Conservation (phyloP, 1,140 invertebrate species). For the Prorops nasuta region DNA sequence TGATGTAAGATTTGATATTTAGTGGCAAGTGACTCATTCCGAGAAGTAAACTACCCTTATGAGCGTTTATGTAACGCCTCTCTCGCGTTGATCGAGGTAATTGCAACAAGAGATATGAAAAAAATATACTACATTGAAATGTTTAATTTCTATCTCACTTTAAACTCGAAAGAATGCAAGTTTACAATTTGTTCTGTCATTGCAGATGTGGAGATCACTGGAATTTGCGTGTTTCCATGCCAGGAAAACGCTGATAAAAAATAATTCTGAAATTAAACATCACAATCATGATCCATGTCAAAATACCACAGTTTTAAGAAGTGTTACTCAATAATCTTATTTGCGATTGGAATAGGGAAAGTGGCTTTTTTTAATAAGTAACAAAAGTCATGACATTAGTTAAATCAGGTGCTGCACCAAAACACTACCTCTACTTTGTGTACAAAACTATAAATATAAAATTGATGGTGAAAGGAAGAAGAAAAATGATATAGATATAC, state of each 20-base stretch:
- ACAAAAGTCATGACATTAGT: constrained; percentile 22
- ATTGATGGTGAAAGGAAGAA: constrained; percentile 40
- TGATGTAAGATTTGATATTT: no score
- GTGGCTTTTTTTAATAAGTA: no score
- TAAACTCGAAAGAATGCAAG: no score
- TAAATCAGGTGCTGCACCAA: constrained; percentile 41
- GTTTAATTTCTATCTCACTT: no score
- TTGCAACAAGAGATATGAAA: no score
- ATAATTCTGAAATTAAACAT: constrained; percentile 14
- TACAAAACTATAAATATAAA: constrained; percentile 44
- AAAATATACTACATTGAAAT: no score
- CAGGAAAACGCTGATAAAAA: constrained; percentile 27
- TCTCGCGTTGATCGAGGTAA: no score
- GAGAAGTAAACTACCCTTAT: no score
- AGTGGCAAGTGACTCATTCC: no score
- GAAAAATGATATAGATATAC: constrained; percentile 31
- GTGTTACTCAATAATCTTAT: constrained; percentile 16
- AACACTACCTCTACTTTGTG: constrained; percentile 49
- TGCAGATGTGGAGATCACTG: constrained; percentile 34
- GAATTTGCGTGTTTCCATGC: constrained; percentile 24
- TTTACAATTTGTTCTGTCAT: constrained; percentile 17
- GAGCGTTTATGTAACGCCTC: no score
- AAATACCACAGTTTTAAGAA: constrained; percentile 9
- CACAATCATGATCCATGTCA: constrained; percentile 21
- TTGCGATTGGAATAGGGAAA: not conserved